Conservation (phyloP, 1,140 invertebrate species). For the Rhopalosiphum padi region DNA sequence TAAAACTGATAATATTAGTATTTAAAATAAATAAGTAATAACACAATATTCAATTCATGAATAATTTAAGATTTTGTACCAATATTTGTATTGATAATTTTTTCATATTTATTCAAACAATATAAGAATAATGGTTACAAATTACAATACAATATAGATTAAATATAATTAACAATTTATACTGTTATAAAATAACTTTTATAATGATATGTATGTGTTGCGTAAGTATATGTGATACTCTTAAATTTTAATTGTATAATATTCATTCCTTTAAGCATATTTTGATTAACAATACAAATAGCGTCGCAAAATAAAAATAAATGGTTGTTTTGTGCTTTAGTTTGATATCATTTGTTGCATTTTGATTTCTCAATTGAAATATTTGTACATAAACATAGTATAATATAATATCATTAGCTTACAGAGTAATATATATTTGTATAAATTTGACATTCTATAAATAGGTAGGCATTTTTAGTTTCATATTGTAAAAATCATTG, state of each 20-base stretch:
- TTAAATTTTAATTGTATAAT: conserved; percentile 18
- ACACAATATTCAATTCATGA: not conserved
- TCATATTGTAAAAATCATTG: not conserved
- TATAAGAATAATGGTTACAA: conserved; percentile 19
- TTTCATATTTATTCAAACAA: conserved; percentile 28
- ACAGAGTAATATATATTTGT: not conserved
- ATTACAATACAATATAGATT: conserved; percentile 26
- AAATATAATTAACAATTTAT: conserved; percentile 48
- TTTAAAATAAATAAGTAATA: not conserved
- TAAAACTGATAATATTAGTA: not conserved
- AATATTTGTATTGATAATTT: not conserved
- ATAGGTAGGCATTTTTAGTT: not conserved
- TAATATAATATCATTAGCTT: not conserved
- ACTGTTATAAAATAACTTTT: not conserved
- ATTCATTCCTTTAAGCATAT: conserved; percentile 27
- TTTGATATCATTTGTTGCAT: not conserved
- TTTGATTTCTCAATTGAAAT: not conserved
- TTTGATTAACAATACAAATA: not conserved
- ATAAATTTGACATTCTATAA: conserved; percentile 20
- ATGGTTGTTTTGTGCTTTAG: not conserved
- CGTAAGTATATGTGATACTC: conserved; percentile 3
- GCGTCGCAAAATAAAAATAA: not conserved
- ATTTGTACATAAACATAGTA: conserved; percentile 17
- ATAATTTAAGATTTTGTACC: not conserved
- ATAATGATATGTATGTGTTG: conserved; percentile 51